Conservation (phyloP, 1,140 invertebrate genomes). For the Zaprionus camerounensis region DNA sequence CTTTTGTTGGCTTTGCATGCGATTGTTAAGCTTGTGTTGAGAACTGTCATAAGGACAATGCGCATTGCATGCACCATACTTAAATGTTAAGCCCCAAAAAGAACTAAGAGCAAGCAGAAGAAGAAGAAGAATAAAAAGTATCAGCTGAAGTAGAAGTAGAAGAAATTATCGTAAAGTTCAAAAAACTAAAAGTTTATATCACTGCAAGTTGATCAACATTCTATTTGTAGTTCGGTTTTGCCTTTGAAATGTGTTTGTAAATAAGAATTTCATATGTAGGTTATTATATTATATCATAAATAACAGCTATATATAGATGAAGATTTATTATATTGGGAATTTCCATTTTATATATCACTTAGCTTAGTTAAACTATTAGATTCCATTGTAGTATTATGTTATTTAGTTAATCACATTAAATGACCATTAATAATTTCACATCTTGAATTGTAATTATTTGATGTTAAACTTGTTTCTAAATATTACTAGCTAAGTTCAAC, state of each 20-base stretch:
- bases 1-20: constrained; percentile 32
- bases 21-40: constrained; percentile 41
- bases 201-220: constrained; percentile 17
- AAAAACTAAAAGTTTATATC: constrained; percentile 30
- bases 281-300: too few relatives aligned
- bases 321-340: too few relatives aligned
- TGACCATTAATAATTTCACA: too few relatives aligned
- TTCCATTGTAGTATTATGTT: too few relatives aligned
- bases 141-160: neutral
- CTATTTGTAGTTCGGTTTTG: neutral
- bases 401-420: too few relatives aligned
- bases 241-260: neutral
- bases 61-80: constrained; percentile 18
- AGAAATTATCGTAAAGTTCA: constrained; percentile 32
- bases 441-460: too few relatives aligned
- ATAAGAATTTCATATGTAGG: too few relatives aligned
- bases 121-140: neutral
- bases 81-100: constrained; percentile 26
- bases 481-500: too few relatives aligned
- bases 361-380: too few relatives aligned
- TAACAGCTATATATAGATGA: too few relatives aligned
- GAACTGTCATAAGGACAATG: constrained; percentile 48
- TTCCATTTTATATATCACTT: too few relatives aligned
- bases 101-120: neutral
- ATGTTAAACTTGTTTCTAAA: too few relatives aligned